These are phyloP conservation scores for Trachelipus rathkii DNA, from an alignment of 1,140 invertebrate species.

Conservation along the genomic window DNA sequence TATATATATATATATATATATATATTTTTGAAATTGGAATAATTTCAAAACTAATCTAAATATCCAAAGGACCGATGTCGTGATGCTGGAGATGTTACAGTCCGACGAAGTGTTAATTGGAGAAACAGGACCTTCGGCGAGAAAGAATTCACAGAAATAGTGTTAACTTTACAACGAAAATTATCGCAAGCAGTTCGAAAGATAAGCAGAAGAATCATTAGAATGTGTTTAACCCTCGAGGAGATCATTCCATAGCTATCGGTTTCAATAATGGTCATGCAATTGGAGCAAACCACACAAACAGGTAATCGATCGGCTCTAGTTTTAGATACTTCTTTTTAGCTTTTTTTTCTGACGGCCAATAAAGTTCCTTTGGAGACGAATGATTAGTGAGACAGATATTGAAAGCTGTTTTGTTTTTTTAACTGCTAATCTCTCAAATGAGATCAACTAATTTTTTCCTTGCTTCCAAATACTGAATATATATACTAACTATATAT, in stretches of 20 bases:
- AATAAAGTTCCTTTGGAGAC: no score
- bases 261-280: slow-evolving; percentile 15
- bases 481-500: no score
- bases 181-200: slow-evolving; percentile 16
- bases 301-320: not conserved
- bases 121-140: slow-evolving; percentile 12
- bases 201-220: not conserved
- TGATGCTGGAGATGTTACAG: not conserved
- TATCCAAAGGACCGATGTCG: not conserved
- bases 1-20: no score
- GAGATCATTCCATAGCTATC: slow-evolving; percentile 28
- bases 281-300: not conserved
- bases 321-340: not conserved
- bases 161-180: slow-evolving; percentile 18
- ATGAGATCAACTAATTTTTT: no score
- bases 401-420: no score
- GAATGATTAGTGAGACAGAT: no score
- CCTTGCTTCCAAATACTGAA: no score
- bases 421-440: no score
- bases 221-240: slow-evolving; percentile 23
- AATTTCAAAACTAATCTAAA: no score
- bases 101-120: not conserved
- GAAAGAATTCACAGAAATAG: slow-evolving; percentile 16
- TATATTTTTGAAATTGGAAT: no score
- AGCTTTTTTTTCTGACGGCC: no score